A percentile compares a stretch with the other conserved stretches of the same genome.
Evolutionary conservation across 2,888 invertebrate species (phyloP).

Genomic region (Macrosiphum euphorbiae): DNA sequence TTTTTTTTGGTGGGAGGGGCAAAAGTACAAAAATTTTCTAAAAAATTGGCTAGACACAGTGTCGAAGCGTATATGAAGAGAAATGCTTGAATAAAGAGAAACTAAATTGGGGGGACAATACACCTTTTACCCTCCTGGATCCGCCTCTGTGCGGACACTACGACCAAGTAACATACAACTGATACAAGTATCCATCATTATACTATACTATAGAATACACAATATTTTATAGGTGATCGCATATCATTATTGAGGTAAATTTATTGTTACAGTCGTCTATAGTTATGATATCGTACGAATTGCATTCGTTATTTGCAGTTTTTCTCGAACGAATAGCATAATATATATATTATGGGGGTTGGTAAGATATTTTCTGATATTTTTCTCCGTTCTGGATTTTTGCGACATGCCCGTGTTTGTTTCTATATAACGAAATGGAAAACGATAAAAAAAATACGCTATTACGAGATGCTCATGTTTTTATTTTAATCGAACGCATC

Average conservation of each 20-base stretch:
- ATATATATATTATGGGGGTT: not conserved
- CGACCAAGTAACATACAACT: not conserved
- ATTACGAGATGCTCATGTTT: not conserved
- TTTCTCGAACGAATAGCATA: not conserved
- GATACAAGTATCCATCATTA: not conserved
- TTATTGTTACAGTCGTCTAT: not conserved
- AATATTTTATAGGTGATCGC: not conserved
- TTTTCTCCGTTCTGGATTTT: not conserved
- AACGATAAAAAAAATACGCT: not conserved
- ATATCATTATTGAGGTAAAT: not conserved
- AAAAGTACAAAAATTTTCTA: too few relatives aligned
- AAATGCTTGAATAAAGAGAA: too few relatives aligned
- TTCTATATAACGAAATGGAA: not conserved
- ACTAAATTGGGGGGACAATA: too few relatives aligned
- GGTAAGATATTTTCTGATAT: not conserved
- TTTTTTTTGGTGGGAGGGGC: too few relatives aligned
- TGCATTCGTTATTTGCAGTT: not conserved
- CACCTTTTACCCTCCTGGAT: too few relatives aligned
- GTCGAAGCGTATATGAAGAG: too few relatives aligned
- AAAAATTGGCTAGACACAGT: too few relatives aligned
- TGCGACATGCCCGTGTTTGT: not conserved
- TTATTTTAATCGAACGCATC: not conserved
- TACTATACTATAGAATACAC: not conserved
- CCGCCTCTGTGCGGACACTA: too few relatives aligned
- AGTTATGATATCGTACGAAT: not conserved